A percentile compares a stretch with the other conserved stretches of the same genome.
phyloP scores from a whole-genome alignment of 2,113 vertebrate species.

The Leptodactylus fuscus region DNA sequence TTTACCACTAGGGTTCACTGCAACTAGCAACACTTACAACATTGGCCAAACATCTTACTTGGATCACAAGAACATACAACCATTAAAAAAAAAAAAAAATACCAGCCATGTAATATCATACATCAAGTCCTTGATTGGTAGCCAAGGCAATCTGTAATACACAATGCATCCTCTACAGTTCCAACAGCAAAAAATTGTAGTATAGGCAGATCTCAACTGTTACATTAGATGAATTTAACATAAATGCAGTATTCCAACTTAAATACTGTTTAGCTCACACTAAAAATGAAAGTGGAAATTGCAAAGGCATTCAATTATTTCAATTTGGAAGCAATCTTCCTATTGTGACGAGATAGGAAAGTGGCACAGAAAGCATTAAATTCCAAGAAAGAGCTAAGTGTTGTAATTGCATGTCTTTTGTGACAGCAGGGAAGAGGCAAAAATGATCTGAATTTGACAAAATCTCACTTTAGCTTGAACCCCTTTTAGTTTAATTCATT shows the following conservation, averaged over 20 bases:
- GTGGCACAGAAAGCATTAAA: slow-evolving; percentile 52
- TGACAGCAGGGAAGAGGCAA: slow-evolving; percentile 42
- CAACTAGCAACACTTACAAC: too few relatives aligned
- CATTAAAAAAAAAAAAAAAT: too few relatives aligned
- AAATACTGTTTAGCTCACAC: slow-evolving; percentile 38
- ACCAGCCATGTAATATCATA: too few relatives aligned
- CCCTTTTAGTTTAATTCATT: slow-evolving; percentile 13
- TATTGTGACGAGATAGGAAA: slow-evolving; percentile 49
- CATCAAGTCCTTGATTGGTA: too few relatives aligned
- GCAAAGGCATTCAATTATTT: slow-evolving; percentile 50
- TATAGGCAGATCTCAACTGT: too few relatives aligned
- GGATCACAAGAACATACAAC: too few relatives aligned
- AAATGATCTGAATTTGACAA: slow-evolving; percentile 28
- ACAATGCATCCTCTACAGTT: too few relatives aligned
- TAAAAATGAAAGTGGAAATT: slow-evolving; percentile 35
- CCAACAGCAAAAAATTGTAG: too few relatives aligned
- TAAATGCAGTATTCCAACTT: slow-evolving; percentile 31
- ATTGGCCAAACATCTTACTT: too few relatives aligned
- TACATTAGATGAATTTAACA: background rate
- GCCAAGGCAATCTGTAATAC: too few relatives aligned
- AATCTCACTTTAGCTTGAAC: background rate
- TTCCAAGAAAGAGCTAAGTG: slow-evolving; percentile 42
- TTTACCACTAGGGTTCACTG: too few relatives aligned
- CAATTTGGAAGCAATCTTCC: slow-evolving; percentile 51
- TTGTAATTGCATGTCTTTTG: slow-evolving; percentile 45